Conservation (phyloP, 2,888 invertebrate genomes). For the Mythimna vitellina region DNA sequence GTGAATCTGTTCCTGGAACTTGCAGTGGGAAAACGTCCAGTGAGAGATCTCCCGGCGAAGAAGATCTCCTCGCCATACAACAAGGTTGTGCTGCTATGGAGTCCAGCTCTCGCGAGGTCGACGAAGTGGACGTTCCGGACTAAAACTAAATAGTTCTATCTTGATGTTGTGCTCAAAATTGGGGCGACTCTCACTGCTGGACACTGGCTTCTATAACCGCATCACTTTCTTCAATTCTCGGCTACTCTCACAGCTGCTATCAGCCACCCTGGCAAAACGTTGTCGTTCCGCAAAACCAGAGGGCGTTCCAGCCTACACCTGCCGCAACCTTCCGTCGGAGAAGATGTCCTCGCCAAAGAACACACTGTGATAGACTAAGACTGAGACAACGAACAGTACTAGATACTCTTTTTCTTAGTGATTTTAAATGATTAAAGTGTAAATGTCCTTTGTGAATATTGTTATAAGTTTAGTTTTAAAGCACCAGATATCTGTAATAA, state of each 20-base stretch:
- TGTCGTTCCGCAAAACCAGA: background rate
- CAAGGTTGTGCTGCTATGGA: background rate
- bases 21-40: background rate
- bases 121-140: background rate
- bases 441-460: background rate
- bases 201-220: background rate
- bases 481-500: background rate
- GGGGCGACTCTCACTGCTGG: background rate
- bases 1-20: no score
- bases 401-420: slow-evolving; percentile 15
- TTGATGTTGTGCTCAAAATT: background rate
- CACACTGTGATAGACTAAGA: background rate
- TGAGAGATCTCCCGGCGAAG: background rate
- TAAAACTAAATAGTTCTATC: background rate
- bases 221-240: background rate
- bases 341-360: background rate
- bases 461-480: background rate
- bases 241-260: background rate
- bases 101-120: no score
- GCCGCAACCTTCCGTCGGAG: background rate
- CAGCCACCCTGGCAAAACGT: background rate
- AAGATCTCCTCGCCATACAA: background rate
- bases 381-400: background rate
- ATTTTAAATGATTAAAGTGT: background rate
- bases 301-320: no score